phyloP scores from a whole-genome alignment of 2,888 invertebrate species.

The Esperia sulphurella region DNA sequence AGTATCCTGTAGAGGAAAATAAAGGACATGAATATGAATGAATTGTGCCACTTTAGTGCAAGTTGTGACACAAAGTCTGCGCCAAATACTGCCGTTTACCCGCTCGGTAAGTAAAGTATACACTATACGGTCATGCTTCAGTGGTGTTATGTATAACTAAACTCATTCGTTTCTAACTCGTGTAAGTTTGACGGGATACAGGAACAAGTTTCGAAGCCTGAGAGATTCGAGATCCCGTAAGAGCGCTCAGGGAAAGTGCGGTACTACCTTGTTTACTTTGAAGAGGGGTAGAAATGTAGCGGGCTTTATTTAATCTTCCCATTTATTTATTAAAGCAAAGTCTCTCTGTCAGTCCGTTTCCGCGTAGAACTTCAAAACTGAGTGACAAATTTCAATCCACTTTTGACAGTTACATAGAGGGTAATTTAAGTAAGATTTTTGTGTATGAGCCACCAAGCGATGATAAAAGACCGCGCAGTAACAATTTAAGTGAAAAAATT shows the following conservation, averaged over 20 bases:
- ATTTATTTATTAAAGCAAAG: too few relatives aligned
- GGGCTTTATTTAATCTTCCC: neutral
- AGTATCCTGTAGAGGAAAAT: too few relatives aligned
- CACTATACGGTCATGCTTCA: neutral
- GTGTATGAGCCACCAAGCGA: too few relatives aligned
- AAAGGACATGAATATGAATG: too few relatives aligned
- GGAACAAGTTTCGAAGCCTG: constrained; percentile 36
- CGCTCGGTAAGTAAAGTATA: neutral
- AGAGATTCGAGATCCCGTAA: constrained; percentile 39
- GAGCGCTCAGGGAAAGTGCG: constrained; percentile 38
- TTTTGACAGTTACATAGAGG: too few relatives aligned
- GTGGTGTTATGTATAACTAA: constrained; percentile 12
- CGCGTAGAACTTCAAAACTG: too few relatives aligned
- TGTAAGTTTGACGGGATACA: constrained; percentile 40
- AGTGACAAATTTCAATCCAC: too few relatives aligned
- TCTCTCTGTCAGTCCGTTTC: too few relatives aligned
- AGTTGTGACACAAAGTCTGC: neutral
- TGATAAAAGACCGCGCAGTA: too few relatives aligned
- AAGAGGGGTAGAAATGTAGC: constrained; percentile 10
- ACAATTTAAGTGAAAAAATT: too few relatives aligned
- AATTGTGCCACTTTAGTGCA: too few relatives aligned
- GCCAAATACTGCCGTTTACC: neutral
- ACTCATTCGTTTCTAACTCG: constrained; percentile 33
- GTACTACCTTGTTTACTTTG: constrained; percentile 27
- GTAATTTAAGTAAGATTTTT: too few relatives aligned